Evolutionary conservation across 2,888 invertebrate genomes (phyloP).

Genomic region (Koerneria pararmatus): DNA sequence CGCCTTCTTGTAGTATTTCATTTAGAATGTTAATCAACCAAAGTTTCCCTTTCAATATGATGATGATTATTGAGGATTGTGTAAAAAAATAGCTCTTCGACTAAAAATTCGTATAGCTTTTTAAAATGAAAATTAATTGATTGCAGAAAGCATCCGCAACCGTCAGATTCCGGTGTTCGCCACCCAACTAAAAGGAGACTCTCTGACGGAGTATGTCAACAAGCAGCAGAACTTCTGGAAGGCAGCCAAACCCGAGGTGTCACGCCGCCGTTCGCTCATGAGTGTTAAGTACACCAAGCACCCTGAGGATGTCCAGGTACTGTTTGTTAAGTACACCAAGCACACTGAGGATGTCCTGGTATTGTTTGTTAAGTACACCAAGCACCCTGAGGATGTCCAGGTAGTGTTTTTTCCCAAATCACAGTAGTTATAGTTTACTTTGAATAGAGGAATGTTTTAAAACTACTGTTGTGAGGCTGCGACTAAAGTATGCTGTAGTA

Average conservation of each 20-base stretch:
- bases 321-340: conserved; percentile 3
- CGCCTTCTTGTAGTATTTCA: too few species aligned
- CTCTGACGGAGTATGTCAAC: conserved; percentile 49
- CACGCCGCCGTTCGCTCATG: conserved; percentile 9
- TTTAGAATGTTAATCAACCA: too few species aligned
- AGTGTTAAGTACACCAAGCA: conserved; percentile 20
- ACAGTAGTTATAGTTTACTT: neutral
- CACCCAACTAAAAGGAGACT: conserved; percentile 37
- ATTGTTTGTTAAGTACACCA: neutral
- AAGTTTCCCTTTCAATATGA: too few species aligned
- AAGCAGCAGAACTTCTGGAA: conserved; percentile 37
- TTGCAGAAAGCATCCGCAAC: too few species aligned
- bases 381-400: neutral
- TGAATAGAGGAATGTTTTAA: too few species aligned
- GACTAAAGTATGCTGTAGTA: too few species aligned
- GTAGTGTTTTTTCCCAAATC: neutral
- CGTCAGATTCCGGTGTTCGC: conserved; percentile 26
- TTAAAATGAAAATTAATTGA: too few species aligned
- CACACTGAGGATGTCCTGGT: conserved; percentile 8
- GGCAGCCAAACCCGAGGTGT: conserved; percentile 13
- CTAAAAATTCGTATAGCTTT: too few species aligned
- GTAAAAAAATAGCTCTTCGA: too few species aligned
- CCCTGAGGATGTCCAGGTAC: conserved; percentile 9
- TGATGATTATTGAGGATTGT: too few species aligned
- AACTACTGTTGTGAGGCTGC: too few species aligned